Percentiles rank a stretch among this genome's conserved stretches.
Conservation (phyloP, 1,140 invertebrate genomes). For the Stegodyphus mimosarum region DNA sequence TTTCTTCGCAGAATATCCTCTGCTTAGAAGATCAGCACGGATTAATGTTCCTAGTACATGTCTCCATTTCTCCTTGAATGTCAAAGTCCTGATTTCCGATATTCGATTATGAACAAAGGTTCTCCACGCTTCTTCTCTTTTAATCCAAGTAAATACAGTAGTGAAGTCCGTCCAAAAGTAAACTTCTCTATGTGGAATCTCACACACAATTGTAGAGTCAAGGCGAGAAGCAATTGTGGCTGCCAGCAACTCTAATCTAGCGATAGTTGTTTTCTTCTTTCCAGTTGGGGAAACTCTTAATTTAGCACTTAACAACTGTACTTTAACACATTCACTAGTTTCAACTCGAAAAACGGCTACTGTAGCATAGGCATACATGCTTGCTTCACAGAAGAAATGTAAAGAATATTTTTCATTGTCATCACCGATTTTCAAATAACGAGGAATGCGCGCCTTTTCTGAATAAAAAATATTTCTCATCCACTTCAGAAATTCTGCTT, state of each 20-base stretch:
- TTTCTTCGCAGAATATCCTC: not conserved
- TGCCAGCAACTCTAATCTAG: constrained; percentile 25
- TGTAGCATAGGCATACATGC: not conserved
- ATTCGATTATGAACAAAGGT: constrained; percentile 19
- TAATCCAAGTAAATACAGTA: constrained; percentile 23
- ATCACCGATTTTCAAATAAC: not conserved
- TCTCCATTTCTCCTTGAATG: not conserved
- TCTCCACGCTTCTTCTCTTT: constrained; percentile 9
- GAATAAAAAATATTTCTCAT: not conserved
- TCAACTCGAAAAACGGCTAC: constrained; percentile 23
- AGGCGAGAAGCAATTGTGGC: constrained; percentile 27
- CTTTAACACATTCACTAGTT: constrained; percentile 39
- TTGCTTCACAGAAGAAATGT: constrained; percentile 39
- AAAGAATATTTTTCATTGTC: not conserved
- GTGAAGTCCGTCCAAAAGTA: constrained; percentile 29
- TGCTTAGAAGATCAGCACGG: constrained; percentile 26
- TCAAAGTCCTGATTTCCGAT: constrained; percentile 10
- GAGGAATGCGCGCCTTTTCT: not conserved
- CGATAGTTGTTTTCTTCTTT: constrained; percentile 32
- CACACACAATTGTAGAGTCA: not conserved
- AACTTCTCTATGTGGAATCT: constrained; percentile 13
- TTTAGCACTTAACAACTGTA: constrained; percentile 42
- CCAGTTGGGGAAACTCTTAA: constrained; percentile 33
- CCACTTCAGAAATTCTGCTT: constrained; percentile 33
- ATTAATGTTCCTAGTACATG: constrained; percentile 15